Percentiles rank a stretch among this genome's conserved stretches.
Evolutionary conservation across 2,888 invertebrate genomes (phyloP).

Genomic region (Gryllus longicercus): DNA sequence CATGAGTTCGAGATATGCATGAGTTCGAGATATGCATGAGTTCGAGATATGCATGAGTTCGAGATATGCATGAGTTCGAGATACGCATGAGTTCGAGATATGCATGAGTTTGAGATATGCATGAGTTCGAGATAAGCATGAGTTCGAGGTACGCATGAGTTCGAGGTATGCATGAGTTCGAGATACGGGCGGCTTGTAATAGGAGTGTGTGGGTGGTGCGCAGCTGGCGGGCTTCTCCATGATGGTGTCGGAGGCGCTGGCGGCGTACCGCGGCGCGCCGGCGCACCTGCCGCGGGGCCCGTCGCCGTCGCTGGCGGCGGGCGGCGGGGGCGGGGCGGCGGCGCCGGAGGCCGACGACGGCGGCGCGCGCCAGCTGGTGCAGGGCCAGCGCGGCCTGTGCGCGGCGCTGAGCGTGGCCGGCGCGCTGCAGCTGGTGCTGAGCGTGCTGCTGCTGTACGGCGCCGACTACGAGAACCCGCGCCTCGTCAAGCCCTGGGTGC

Average conservation of each 20-base stretch:
- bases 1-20: no score
- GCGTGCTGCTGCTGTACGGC: neutral
- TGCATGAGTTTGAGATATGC: no score
- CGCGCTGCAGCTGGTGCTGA: neutral
- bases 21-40: no score
- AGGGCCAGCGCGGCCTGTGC: neutral
- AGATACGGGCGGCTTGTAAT: no score
- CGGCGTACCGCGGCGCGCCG: neutral
- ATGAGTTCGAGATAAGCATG: no score
- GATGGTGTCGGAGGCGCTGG: constrained; percentile 6
- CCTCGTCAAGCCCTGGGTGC: neutral
- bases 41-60: no score
- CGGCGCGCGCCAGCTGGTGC: neutral
- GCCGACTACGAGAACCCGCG: neutral
- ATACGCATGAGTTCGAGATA: no score
- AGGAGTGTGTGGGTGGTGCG: neutral
- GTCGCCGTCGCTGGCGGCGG: neutral
- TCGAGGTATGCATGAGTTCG: neutral
- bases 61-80: no score
- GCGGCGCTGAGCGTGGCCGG: neutral
- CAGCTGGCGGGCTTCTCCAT: constrained; percentile 6
- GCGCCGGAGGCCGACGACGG: neutral
- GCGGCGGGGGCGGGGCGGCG: neutral
- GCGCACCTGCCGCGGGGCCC: neutral
- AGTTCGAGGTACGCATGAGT: no score